Base-by-base conservation (phyloP, 2,888 invertebrate genomes). In the Artemia sp. region DNA sequence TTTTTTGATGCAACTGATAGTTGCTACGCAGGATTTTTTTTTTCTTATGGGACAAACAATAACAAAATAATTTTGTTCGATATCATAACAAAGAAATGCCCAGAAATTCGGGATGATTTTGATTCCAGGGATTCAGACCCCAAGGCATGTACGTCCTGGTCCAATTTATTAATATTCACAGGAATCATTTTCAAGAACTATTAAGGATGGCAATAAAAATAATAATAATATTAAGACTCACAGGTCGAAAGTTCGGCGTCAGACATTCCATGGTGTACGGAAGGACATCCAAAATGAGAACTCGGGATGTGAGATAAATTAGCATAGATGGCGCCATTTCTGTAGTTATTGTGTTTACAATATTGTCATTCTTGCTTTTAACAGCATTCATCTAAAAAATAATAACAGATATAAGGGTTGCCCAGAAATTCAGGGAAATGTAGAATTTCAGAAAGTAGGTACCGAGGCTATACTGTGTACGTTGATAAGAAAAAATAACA, bases 211-310 rank as follows among this genome's bases (percentile, higher is more conserved):
- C 58, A 8, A 14, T 8, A 58, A 58, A 2, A 58, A 58, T 9
- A 10, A 58, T 58, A 24, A 58, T 24, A 24, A 10, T 9, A 58
- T 66, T 7, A 67, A 66, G 38, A 76, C 79, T 77, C 74, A 90
- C 89, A 0, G 90, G 87, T 68, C 91, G 81, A 66, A 92, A 80
- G 24, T 81, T 80, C 0, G 92, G 92, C 69, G 85, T 83, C 67
- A 92, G 81, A 69, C 92, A 82, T 70, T 84, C 82, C 4, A 86
- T 82, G 67, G 92, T 76, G 53, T 86, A 78, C 0, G 92, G 89
- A 70, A 90, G 76, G 0, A 88, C 78, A 74, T 92, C 91, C 58
- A 87, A 76, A 51, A 84, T 78, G n/a, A 90, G 77, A 73, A 75
- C 71, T 72, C 75, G 69, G 67, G 77, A 73, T 76, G 79, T 75